Evolutionary conservation across 2,888 invertebrate genomes (phyloP).

Genomic region (Dasypogon diadema): DNA sequence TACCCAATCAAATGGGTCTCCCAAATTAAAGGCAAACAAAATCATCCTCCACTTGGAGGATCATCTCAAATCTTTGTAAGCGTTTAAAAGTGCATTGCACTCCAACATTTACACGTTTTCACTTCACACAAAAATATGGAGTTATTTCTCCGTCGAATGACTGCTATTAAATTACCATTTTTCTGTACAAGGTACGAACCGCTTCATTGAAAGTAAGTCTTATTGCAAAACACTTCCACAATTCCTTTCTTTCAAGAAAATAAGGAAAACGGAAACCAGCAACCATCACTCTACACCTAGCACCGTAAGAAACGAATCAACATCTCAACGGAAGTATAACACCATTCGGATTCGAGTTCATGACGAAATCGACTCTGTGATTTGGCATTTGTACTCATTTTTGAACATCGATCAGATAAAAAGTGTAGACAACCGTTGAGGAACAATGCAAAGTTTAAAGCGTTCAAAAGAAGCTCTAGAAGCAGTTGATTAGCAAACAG

Average conservation of each 20-base stretch:
- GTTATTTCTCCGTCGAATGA: too few species aligned
- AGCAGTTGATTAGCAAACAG: not conserved
- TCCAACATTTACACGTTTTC: too few species aligned
- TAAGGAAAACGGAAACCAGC: conserved; percentile 23
- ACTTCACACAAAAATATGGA: too few species aligned
- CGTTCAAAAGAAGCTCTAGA: not conserved
- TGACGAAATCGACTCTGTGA: not conserved
- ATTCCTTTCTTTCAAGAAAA: conserved; percentile 8
- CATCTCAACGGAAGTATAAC: not conserved
- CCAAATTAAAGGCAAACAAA: too few species aligned
- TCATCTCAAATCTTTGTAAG: too few species aligned
- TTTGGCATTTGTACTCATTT: not conserved
- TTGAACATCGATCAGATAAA: not conserved
- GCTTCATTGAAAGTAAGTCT: conserved; percentile 27
- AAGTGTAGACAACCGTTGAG: not conserved
- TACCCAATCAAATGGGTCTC: too few species aligned
- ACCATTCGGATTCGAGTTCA: not conserved
- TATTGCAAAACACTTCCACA: conserved; percentile 20
- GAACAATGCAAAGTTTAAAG: not conserved
- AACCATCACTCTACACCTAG: not conserved
- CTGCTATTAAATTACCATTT: not conserved
- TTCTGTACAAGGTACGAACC: conserved; percentile 5
- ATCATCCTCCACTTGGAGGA: too few species aligned
- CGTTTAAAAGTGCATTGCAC: too few species aligned
- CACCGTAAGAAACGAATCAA: not conserved